Evolutionary conservation across 2,888 invertebrate genomes (phyloP), one percentile per base, ranked within the genome.

Genomic region (Leptopilina myrica): DNA sequence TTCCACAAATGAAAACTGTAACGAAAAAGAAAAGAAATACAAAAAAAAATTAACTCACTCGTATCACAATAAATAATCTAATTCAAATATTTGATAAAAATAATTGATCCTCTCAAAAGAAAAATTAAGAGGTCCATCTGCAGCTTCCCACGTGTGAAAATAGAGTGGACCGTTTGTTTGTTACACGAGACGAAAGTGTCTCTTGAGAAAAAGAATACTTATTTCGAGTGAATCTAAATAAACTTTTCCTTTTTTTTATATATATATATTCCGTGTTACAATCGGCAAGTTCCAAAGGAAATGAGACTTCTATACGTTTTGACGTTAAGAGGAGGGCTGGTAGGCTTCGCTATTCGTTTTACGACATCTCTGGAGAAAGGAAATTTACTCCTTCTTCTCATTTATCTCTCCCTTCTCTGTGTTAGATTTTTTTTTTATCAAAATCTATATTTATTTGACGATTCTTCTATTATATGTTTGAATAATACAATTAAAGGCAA

Each of bases 341-440:
- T 79, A 76, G 65, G 79, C 78, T 73, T 67, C 76, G 80, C 76
- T 79, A 79, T 80, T 80, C 79, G 79, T 53, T 59, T 79, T 79
- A 78, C 77, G 69, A 43, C 82, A 82, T 83, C 83, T 82, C 83
- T 76, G 82, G 83, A 83, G 83, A 83, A 83, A 83, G 82, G 83
- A 81, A 82, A 79, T 79, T 79, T 77, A 66, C 83, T 82, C 82
- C 83, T 81, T 81, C 83, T 33, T 78, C 80, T 79, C 64, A 80
- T 76, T 59, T 66, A 46, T 69, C 46, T 69, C 46, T 69, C 53
- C 69, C 69, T 69, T 53, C 69, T 73, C 73, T 73, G 14, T 73
- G 14, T n/a, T 11, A 56, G 56, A 56, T 33, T 33, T 33, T 33
- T 33, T 11, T 56, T 73, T 56, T n/a, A n/a, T 33, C 40, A 73